phyloP scores from a whole-genome alignment of 2,888 invertebrate species.

The Apamea sordens region DNA sequence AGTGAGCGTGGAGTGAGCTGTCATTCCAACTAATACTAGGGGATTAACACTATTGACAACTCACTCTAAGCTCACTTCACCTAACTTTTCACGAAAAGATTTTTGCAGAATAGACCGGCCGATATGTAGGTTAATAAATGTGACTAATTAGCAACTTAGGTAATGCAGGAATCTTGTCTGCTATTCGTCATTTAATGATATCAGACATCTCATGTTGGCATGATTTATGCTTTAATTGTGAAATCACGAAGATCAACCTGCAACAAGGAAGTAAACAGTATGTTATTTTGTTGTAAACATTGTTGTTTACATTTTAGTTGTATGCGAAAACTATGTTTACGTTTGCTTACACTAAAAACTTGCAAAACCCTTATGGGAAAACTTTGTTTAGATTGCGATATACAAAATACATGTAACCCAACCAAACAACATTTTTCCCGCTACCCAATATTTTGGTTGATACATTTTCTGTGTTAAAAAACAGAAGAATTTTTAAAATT shows the following conservation, averaged over 20 bases:
- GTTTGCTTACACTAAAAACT: background rate
- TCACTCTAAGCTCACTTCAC: background rate
- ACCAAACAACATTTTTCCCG: background rate
- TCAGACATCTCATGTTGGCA: conserved; percentile 2
- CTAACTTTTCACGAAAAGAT: background rate
- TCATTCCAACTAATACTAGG: no score
- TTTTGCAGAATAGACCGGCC: background rate
- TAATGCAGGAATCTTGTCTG: background rate
- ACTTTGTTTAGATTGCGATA: background rate
- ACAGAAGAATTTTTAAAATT: no score
- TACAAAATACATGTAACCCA: background rate
- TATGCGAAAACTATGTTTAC: background rate
- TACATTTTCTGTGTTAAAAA: background rate
- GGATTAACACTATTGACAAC: no score
- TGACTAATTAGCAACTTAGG: background rate
- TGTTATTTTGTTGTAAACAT: background rate
- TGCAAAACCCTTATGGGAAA: background rate
- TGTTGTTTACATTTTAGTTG: background rate
- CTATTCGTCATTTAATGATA: conserved; percentile 3
- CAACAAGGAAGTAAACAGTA: conserved; percentile 6
- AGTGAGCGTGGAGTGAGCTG: background rate
- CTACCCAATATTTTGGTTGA: background rate
- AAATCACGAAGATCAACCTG: conserved; percentile 32
- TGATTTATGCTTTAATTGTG: conserved; percentile 12
- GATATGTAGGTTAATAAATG: background rate